These are phyloP conservation scores for Lissonota sp. DNA, from an alignment of 2,888 invertebrate genomes.

Conservation along the genomic window DNA sequence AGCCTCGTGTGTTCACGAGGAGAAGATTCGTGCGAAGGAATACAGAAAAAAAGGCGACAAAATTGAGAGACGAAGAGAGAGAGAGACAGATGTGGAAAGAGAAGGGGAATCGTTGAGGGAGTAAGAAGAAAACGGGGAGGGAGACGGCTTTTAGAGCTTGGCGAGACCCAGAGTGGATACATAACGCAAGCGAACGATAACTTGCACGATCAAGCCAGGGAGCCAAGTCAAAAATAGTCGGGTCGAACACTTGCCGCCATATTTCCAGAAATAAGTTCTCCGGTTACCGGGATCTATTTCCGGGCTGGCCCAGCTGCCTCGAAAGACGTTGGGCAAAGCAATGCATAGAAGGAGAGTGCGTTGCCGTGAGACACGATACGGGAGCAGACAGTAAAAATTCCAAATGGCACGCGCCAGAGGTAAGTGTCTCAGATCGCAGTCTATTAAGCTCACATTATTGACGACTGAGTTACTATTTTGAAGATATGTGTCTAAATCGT, in stretches of 20 bases:
- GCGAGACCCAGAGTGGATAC: slow-evolving; percentile 36
- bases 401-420: not conserved
- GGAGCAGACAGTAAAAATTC: not conserved
- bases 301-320: slow-evolving; percentile 66
- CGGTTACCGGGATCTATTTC: slow-evolving; percentile 80
- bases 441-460: too few relatives aligned
- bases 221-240: slow-evolving; percentile 76
- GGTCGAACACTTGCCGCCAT: slow-evolving; percentile 70
- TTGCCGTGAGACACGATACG: slow-evolving; percentile 1
- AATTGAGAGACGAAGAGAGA: slow-evolving; percentile 38
- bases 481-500: too few relatives aligned
- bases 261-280: slow-evolving; percentile 82
- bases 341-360: slow-evolving; percentile 10
- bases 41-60: slow-evolving; percentile 40
- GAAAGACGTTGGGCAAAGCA: slow-evolving; percentile 28
- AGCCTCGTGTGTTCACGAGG: slow-evolving; percentile 53
- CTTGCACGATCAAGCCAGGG: slow-evolving; percentile 22
- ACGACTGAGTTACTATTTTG: too few relatives aligned
- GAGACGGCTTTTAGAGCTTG: slow-evolving; percentile 11
- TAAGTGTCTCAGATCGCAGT: too few relatives aligned
- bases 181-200: slow-evolving; percentile 30
- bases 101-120: slow-evolving; percentile 1
- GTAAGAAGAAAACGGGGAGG: not conserved
- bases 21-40: slow-evolving; percentile 25
- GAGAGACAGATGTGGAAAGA: slow-evolving; percentile 20